Evolutionary conservation across 2,888 invertebrate species (phyloP), one percentile per base, ranked within the genome.

Genomic region (Brenthis ino): DNA sequence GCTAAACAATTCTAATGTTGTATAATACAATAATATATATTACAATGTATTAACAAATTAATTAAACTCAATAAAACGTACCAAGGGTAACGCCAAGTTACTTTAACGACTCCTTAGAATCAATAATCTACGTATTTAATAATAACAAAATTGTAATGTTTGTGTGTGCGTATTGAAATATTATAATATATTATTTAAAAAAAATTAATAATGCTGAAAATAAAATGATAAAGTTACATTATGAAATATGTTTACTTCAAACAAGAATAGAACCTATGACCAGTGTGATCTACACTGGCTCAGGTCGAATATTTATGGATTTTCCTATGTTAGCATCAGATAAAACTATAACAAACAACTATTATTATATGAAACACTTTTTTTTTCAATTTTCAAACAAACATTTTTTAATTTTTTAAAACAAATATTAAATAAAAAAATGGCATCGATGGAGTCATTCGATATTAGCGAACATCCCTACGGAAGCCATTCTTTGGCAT

Each of bases 401-500:
- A 11, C 0, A 2, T 43, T 43, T 43, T 43, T 43, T 43, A 0
- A 37, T 8, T 6, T 37, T 37, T 13, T 43, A 6, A 33, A 33
- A 57, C 6, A 20, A 20, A 43, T 12, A 20, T 12, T 20, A 0
- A 6, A 20, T 20, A 2, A 13, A 2, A 58, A 58, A 47, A 16
- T 3, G 28, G 6, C 47, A 67, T 67, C 67, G 67, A 61, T 67
- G 37, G 8, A 20, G 33, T 37, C 14, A 16, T n/a, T 55, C 53
- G 60, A 51, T 54, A 47, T 53, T 28, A 33, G 16, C 47, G 13
- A 33, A 54, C 67, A 28, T 28, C 67, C 55, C 67, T 67, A 60
- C 67, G 67, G 61, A 61, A 61, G 67, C 63, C 68, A 64, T 51
- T 69, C 66, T 69, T 48, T 66, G 53, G 63, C 57, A 64, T 66